phyloP scores from a whole-genome alignment of 2,113 vertebrate genomes.

The Ochotona princeps region DNA sequence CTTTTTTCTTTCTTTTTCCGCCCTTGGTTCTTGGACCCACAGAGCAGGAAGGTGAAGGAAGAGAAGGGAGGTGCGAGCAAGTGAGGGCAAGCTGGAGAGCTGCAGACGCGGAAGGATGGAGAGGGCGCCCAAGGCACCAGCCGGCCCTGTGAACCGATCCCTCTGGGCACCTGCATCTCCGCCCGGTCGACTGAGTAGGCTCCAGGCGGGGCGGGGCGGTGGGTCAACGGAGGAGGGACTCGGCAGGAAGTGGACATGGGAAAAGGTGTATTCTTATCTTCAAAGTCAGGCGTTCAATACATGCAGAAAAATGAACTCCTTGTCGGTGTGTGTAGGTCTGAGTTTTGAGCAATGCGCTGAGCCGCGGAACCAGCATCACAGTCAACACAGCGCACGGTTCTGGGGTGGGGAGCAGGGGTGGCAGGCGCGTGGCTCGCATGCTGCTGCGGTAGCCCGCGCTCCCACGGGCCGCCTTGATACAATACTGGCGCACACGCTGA shows the following conservation, averaged over 20 bases:
- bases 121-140: neutral
- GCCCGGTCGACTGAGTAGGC: neutral
- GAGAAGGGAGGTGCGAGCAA: neutral
- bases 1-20: too few species aligned
- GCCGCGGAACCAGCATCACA: neutral
- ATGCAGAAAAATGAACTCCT: slow-evolving; percentile 11
- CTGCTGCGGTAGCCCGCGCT: slow-evolving; percentile 23
- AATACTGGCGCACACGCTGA: neutral
- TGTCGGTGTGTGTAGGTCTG: neutral
- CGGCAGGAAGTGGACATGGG: neutral
- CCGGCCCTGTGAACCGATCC: too few species aligned
- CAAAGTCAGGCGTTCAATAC: neutral
- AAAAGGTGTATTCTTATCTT: neutral
- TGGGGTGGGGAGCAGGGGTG: neutral
- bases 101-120: neutral
- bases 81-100: neutral
- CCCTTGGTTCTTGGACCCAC: neutral
- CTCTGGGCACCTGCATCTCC: neutral
- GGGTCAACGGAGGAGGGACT: neutral
- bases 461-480: slow-evolving; percentile 16
- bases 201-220: too few species aligned
- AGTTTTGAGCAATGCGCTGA: slow-evolving; percentile 38
- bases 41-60: neutral
- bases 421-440: neutral
- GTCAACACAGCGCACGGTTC: neutral